Base-by-base conservation (phyloP, 2,888 invertebrate species). In the Drosophila kambysellisi region DNA sequence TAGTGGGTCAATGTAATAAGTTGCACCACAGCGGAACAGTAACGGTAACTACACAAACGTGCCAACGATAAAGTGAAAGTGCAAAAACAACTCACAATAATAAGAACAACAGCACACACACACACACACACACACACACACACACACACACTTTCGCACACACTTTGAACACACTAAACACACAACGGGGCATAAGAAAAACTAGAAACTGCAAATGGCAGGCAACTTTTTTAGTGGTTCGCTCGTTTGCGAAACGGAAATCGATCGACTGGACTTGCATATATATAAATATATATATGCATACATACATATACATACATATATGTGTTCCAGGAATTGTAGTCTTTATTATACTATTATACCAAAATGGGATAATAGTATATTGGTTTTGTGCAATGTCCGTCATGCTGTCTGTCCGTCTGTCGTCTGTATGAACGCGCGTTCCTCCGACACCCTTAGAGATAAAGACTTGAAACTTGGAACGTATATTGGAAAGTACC, bases 1-100 rank as follows among this genome's bases (percentile, higher is more conserved):
- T 89, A 87, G 66, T 89, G 72, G 89, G 86, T 87, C 86, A 86
- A 77, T 89, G 87, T 82, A 89, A 86, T 86, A 86, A 89, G 89
- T 86, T 80, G 82, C 78, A 76, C 70, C 74, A 70, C 71, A 80
- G 70, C 71, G 70, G 64, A 74, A 70, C 51, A 32, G 85, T 70
- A 88, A 75, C 72, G 67, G 74, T 66, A 86, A 81, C 83, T 74
- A 70, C 63, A 58, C 70, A 79, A 79, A 88, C 79, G 82, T 80
- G 84, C 81, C 74, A 72, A 65, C 62, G 64, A 64, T 68, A 61
- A 50, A 79, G 81, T 54, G 80, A 87, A 84, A 86, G 76, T 83
- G 79, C 79, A 74, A 66, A 76, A 67, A 71, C 64, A 67, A 53
- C 69, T 39, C 17, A 59, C 48, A 61, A 51, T 52, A 52, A 60